These are phyloP conservation scores for Yponomeuta plumbellus DNA, from an alignment of 2,888 invertebrate genomes.

Conservation along the genomic window DNA sequence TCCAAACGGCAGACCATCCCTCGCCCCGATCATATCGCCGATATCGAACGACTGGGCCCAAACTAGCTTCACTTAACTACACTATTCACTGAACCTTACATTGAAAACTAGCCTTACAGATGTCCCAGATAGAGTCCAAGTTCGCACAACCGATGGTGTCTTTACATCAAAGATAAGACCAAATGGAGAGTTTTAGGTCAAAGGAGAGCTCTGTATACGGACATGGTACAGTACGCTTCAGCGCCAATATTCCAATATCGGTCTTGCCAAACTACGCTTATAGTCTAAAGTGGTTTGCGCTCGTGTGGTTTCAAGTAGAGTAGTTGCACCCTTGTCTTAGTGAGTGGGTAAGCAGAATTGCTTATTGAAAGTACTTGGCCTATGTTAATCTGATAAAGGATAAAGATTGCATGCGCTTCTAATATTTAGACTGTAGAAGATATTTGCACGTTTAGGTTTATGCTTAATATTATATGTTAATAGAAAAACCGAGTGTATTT, in stretches of 20 bases:
- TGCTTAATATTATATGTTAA: no score
- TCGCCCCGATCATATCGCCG: constrained; percentile 14
- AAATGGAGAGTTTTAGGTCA: constrained; percentile 22
- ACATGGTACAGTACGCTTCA: constrained; percentile 21
- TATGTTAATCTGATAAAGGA: constrained; percentile 30
- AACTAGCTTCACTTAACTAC: constrained; percentile 15
- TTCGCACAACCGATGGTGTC: constrained; percentile 5
- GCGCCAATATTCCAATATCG: neutral
- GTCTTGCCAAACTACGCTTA: constrained; percentile 22
- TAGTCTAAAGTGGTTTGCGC: neutral
- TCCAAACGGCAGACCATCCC: neutral
- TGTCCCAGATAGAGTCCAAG: neutral
- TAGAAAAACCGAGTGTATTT: no score
- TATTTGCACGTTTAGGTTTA: no score
- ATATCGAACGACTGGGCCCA: constrained; percentile 12
- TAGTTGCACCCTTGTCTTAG: constrained; percentile 30
- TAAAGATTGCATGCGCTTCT: constrained; percentile 25
- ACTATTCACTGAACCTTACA: constrained; percentile 3
- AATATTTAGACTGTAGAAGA: neutral
- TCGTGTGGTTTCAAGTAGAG: constrained; percentile 35
- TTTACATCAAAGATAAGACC: constrained; percentile 15
- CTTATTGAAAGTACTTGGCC: constrained; percentile 35
- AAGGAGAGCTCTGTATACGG: constrained; percentile 42
- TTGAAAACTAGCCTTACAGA: neutral
- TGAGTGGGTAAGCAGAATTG: constrained; percentile 37